Base-by-base conservation (phyloP, 2,113 vertebrate genomes). In the Aleadryas rufinucha region DNA sequence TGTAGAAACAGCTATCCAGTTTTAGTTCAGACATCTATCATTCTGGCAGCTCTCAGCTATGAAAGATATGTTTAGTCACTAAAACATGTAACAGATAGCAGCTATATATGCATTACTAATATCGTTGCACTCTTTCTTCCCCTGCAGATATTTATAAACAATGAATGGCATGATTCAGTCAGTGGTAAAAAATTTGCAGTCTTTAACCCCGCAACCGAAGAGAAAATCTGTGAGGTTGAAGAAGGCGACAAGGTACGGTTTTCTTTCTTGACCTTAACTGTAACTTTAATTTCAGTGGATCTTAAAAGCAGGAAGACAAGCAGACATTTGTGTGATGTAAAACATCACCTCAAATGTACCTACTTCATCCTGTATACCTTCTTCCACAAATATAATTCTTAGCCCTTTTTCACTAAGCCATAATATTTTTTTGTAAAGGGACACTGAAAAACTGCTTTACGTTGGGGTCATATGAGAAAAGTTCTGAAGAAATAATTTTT, bases 101-200 rank as follows among this genome's bases (percentile, higher is more conserved):
- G 6, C 6, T n/a, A 23, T 24, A 8, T 31, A 7, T 57, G 10
- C 24, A 2, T 49, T 66, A 39, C n/a, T 80, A 83, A 72, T 45
- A 63, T 22, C 63, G 11, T 64, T 89, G 20, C 16, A 27, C 30
- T 31, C 17, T 60, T 87, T 92, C 79, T 88, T 94, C 28, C 6
- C 33, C 75, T 79, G 9, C 92, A 99, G 99, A 98, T 99, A 97
- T 99, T 99, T 91, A 99, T 99, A 94, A 98, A 98, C 91, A 99
- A 99, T 42, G 98, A 99, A 72, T 99, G 99, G 99, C 98, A 98
- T 44, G 71, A 98, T 61, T 98, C 99, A 1, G 79, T 96, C 84
- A 98, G 98, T 74, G 98, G 98, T 30, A 98, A 98, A 95, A 99
- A 98, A 95, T 98, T 99, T 89, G 96, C 97, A 28, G 98, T 99